phyloP scores from a whole-genome alignment of 1,140 invertebrate species.

The Zaprionus lachaisei region DNA sequence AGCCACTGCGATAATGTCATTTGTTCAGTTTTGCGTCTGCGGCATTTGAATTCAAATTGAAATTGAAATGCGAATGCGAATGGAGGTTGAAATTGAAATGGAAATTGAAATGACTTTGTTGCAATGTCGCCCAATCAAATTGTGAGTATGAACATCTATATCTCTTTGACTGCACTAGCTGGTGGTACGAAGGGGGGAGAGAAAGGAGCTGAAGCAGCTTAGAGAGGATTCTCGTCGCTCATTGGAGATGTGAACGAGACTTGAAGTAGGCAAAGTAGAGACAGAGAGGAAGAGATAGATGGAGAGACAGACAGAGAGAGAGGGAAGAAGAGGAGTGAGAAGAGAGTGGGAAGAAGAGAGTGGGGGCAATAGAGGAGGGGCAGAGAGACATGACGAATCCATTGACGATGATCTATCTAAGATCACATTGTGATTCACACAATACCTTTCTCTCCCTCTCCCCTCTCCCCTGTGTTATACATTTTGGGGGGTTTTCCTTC shows the following conservation, averaged over 20 bases:
- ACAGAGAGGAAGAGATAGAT: too few relatives aligned
- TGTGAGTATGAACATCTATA: constrained; percentile 15
- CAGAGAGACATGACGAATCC: background rate
- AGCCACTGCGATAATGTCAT: constrained; percentile 63
- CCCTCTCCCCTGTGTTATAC: background rate
- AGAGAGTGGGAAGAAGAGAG: too few relatives aligned
- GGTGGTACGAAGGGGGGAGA: background rate
- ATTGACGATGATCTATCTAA: background rate
- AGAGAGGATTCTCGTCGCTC: background rate
- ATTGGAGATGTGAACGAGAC: too few relatives aligned
- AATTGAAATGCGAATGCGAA: constrained; percentile 63
- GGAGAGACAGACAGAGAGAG: too few relatives aligned
- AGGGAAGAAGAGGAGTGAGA: too few relatives aligned
- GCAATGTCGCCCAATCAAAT: constrained; percentile 71
- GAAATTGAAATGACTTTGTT: constrained; percentile 80
- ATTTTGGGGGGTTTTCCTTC: background rate
- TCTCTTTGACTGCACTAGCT: background rate
- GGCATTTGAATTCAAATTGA: constrained; percentile 63
- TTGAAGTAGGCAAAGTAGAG: too few relatives aligned
- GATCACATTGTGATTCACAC: too few relatives aligned
- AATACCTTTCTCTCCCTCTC: background rate
- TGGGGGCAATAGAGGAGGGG: too few relatives aligned
- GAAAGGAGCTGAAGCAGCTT: background rate
- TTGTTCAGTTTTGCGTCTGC: constrained; percentile 41
- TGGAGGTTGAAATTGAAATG: constrained; percentile 70